Evolutionary conservation across 2,113 vertebrate genomes (phyloP), one percentile per base, ranked within the genome.

Genomic region (Gopherus flavomarginatus): DNA sequence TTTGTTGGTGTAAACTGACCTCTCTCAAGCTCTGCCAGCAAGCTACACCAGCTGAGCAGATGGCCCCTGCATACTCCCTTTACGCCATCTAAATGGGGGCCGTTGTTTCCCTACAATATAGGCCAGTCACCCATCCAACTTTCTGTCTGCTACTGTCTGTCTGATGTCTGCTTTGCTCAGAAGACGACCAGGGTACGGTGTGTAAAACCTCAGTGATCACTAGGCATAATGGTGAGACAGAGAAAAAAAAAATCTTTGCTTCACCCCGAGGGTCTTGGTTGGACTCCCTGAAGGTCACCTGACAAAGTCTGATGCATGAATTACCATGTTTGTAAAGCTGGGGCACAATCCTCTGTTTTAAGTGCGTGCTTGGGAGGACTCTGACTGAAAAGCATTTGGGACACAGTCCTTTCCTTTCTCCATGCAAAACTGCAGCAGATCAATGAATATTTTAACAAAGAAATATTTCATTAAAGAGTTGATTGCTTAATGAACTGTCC

Each of bases 401-500:
- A 95, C 95, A 2, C 6, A 85, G 86, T 50, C 92, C 91, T 92
- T 96, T 93, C 94, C 96, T 93, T 96, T 90, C 96, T 59, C 97
- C 88, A 5, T 29, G 82, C 93, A 93, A 92, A 94, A 62, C 96
- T 49, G 80, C 89, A 52, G 96, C 95, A 97, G 98, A 98, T 98
- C 98, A 98, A 98, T 98, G 98, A 98, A 95, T 97, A 98, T 97
- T 98, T 98, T 98, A 98, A 98, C 98, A 98, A 98, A 98, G 98
- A 98, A 98, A 98, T 98, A 98, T 98, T 98, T 98, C 98, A 98
- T 98, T 98, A 98, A 97, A 96, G 97, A 93, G 97, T 96, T 98
- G 98, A 98, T 98, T 98, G 98, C 98, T 98, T 98, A 98, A 98
- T 98, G 98, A 98, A 98, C 98, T 98, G 97, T 98, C 97, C 97